These are phyloP conservation scores for Stegodyphus mimosarum DNA, from an alignment of 1,140 invertebrate species.

Conservation along the genomic window DNA sequence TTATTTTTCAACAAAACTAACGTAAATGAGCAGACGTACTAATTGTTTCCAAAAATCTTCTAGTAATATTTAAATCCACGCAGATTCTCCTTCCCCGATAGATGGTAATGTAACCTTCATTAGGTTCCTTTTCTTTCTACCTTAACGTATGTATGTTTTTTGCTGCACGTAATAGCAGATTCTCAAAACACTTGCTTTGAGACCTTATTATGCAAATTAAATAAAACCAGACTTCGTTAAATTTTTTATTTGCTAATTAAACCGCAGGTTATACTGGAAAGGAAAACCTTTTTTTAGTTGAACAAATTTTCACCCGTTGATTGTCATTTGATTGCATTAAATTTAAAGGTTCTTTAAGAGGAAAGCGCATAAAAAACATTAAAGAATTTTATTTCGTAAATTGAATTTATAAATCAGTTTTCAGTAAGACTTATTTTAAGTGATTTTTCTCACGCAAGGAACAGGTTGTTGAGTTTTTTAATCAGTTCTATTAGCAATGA, in stretches of 20 bases:
- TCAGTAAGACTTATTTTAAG: slow-evolving; percentile 27
- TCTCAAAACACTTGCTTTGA: slow-evolving; percentile 8
- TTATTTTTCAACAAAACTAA: neutral
- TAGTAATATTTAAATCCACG: slow-evolving; percentile 28
- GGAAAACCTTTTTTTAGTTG: slow-evolving; percentile 29
- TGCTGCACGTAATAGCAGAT: neutral
- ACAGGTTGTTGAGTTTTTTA: too few species aligned
- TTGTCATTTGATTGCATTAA: neutral
- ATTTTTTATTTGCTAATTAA: slow-evolving; percentile 33
- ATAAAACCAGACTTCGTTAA: slow-evolving; percentile 43
- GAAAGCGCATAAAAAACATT: slow-evolving; percentile 17
- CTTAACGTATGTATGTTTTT: neutral
- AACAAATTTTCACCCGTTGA: slow-evolving; percentile 14
- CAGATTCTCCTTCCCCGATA: neutral
- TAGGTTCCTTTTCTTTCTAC: slow-evolving; percentile 4
- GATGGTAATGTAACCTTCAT: slow-evolving; percentile 2
- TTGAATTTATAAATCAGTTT: slow-evolving; percentile 49
- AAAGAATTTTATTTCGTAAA: slow-evolving; percentile 34
- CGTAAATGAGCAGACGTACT: neutral
- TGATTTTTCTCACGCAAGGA: slow-evolving; percentile 28
- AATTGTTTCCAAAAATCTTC: slow-evolving; percentile 11
- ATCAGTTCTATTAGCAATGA: too few species aligned
- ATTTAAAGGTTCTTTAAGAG: too few species aligned
- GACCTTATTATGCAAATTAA: slow-evolving; percentile 47
- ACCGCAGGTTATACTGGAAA: neutral